Base-by-base conservation (phyloP, 2,797 vertebrate genomes). In the Schizopygopsis malacanthus region DNA sequence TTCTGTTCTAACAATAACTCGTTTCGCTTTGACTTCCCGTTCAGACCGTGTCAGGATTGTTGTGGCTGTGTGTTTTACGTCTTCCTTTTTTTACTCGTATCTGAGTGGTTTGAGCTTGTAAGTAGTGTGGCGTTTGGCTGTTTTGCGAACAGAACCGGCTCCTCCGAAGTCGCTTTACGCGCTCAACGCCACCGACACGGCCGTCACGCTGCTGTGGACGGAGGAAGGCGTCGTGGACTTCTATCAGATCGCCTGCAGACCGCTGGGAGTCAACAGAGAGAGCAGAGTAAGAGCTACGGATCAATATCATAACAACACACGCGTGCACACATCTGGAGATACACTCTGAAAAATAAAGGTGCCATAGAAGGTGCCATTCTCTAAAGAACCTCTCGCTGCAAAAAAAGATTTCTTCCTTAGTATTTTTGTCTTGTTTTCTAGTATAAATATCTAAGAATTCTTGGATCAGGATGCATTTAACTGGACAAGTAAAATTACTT, bases 151-250 rank as follows among this genome's bases (percentile, higher is more conserved):
- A 99, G 98, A 98, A 37, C 98, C 98, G n/a, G 98, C 97, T 18
- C 96, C 98, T 76, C 97, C 97, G 6, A 96, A 95, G 88, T 96
- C 96, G 0, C 93, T 99, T 84, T 97, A 96, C 50, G 97, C 97
- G 0, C 96, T 99, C 84, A 99, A 99, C 87, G 94, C 97, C 88
- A 98, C 97, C 0, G 96, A 97, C 92, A 96, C 97, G 0, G 96
- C 97, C 0, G 95, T 99, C 88, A 99, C 97, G 4, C 93, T 99
- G 91, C 95, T 99, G 81, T 99, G 98, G 98, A 96, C 95, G 0
- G 97, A 98, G 92, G 97, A 98, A 18, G 98, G 98, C 13, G 95
- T 99, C 9, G 97, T 97, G 9, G 98, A 99, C 92, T 97, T 97
- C 91, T 99, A 97, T 86, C 95, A 97, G 93, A 95, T 99, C 43